phyloP scores from a whole-genome alignment of 1,140 invertebrate genomes.

The Magallana gigas region DNA sequence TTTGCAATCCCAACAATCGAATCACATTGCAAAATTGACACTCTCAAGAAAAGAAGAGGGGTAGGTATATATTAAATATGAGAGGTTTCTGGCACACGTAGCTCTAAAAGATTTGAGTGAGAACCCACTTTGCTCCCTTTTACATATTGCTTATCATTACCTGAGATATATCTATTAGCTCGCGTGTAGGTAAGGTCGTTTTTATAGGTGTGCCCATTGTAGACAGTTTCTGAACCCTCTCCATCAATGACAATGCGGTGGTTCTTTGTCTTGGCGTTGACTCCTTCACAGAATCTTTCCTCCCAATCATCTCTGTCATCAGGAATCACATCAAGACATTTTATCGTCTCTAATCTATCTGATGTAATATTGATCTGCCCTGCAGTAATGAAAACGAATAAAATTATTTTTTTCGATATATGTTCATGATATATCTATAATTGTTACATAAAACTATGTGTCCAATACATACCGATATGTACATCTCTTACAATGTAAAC shows the following conservation, averaged over 20 bases:
- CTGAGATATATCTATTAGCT: constrained; percentile 63
- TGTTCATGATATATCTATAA: too few relatives aligned
- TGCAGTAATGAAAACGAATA: background rate
- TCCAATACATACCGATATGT: background rate
- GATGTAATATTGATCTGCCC: constrained; percentile 50
- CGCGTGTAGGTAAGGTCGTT: constrained; percentile 60
- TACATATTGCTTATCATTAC: constrained; percentile 17
- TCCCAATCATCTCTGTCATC: constrained; percentile 58
- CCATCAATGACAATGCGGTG: constrained; percentile 59
- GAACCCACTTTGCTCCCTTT: too few relatives aligned
- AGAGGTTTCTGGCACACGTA: too few relatives aligned
- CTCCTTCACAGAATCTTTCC: constrained; percentile 47
- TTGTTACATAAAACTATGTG: background rate
- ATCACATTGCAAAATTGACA: too few relatives aligned
- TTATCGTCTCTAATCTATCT: constrained; percentile 50
- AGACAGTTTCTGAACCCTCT: constrained; percentile 61
- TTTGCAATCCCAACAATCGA: too few relatives aligned
- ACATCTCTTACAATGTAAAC: background rate
- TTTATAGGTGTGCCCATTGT: constrained; percentile 61
- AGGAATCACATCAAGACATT: constrained; percentile 51
- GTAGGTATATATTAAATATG: too few relatives aligned
- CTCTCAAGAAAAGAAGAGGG: too few relatives aligned
- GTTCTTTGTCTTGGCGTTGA: constrained; percentile 50
- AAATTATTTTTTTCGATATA: too few relatives aligned
- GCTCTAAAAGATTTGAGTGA: too few relatives aligned